Base-by-base conservation (phyloP, 2,113 vertebrate genomes). In the Pangasianodon gigas region DNA sequence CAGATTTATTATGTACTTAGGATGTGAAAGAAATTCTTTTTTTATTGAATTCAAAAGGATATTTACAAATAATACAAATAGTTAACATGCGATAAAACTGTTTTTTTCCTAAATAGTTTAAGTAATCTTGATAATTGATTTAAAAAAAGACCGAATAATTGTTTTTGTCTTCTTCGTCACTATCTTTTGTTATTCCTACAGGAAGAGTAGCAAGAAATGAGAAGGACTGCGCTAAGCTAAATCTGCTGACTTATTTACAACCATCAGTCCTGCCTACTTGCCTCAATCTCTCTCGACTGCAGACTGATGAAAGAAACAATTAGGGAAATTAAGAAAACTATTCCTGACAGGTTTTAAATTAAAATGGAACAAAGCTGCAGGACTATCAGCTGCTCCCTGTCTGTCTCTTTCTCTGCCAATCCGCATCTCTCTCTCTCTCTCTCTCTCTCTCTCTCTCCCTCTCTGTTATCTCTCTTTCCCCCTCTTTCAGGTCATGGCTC, bases 261-360 rank as follows among this genome's bases (percentile, higher is more conserved):
- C 83, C 77, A 67, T 79, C 87, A 81, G 77, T 46, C 54, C 46
- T 44, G 85, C 79, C 83, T 82, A 87, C 44, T 67, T 85, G 21
- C 44, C 58, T 67, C 87, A 69, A 86, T 74, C 85, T 86, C 85
- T 74, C 85, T 41, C 37, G 13, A 75, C 85, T 77, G 75, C 75
- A 84, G 46, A 69, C 74, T 86, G 32, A 92, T 90, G 51, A 92
- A 87, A 92, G 84, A 90, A 87, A 90, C 52, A 62, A 86, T 54
- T 85, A 91, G 32, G 80, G 84, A 77, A 87, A 87, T 67, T 29
- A 51, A 81, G 82, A 89, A 82, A 80, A 84, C 74, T 62, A 85
- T 90, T 88, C 75, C 67, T 87, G 84, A 91, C 84, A 90, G 69
- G 71, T 85, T 89, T 89, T 79, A 77, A 89, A 86, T 86, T 86